Percentiles rank a stretch among this genome's conserved stretches.
Evolutionary conservation across 1,140 invertebrate species (phyloP).

Genomic region (Caenorhabditis latens): DNA sequence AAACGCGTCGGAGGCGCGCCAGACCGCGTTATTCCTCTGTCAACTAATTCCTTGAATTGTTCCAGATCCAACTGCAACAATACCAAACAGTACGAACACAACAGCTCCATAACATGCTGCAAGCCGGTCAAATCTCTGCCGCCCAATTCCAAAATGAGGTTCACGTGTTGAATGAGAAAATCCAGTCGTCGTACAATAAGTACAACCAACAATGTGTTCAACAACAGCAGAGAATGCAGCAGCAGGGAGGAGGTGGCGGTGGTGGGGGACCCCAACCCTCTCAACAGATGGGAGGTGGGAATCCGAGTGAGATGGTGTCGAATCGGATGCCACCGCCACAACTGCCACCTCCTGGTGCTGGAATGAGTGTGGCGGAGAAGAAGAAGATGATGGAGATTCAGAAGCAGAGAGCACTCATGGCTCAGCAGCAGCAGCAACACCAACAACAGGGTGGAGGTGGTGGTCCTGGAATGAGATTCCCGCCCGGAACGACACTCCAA

Average conservation of each 20-base stretch:
- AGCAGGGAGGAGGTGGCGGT: not conserved
- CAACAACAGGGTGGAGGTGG: not conserved
- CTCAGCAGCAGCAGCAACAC: not conserved
- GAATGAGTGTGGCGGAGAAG: not conserved
- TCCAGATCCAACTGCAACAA: not conserved
- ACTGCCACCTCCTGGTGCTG: not conserved
- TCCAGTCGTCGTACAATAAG: not conserved
- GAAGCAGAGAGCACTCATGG: not conserved
- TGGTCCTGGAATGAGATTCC: not conserved
- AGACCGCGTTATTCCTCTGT: too few relatives aligned
- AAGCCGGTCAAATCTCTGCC: not conserved
- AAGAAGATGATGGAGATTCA: conserved; percentile 3
- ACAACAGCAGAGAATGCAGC: conserved; percentile 14
- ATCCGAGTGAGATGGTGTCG: too few relatives aligned
- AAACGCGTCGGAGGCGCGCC: too few relatives aligned
- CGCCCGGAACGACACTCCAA: not conserved
- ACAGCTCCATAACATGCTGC: not conserved
- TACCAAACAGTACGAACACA: not conserved
- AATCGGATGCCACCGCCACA: not conserved
- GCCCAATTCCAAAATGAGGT: not conserved
- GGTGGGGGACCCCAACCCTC: not conserved
- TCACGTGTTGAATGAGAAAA: conserved; percentile 11
- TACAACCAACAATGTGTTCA: not conserved
- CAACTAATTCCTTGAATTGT: too few relatives aligned
- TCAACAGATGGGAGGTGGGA: not conserved